Base-by-base conservation (phyloP, 1,140 invertebrate species). In the Gyrodactylus salaris region DNA sequence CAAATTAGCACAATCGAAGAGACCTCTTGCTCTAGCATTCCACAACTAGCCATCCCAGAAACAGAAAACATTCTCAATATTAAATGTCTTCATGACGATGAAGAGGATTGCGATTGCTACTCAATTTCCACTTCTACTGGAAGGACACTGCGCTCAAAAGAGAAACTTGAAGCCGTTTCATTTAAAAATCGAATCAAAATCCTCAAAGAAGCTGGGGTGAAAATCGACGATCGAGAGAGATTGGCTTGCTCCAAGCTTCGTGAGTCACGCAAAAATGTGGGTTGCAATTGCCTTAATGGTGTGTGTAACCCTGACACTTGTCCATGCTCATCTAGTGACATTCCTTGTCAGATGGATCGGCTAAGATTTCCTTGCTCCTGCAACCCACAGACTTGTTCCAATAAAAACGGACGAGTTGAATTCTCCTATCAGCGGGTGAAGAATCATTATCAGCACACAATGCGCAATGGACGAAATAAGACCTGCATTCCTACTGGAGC, bases 361-460 rank as follows among this genome's bases (percentile, higher is more conserved):
- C 83, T 90, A 68, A 91, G 89, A 77, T 97, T 96, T 80, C 93
- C 93, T 0, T 97, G 93, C 80, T 89, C 91, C 23, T 98, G 93
- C 81, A 87, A 88, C 0, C 86, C 88, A 75, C 91, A 95, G 77
- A 89, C 89, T 70, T 98, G 93, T 81, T 87, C 85, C 27, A 98
- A 98, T 80, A 86, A 86, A 1, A 86, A 86, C 72, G 93, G 93
- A 2, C 84, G 93, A 74, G 89, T 95, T 75, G 92, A 96, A 79
- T 96, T 96, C 77, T 94, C 96, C 81, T 90, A 91, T 0, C 86
- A 91, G 26, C 85, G 91, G 73, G 92, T 97, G 0, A 85, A 90
- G 72, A 94, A 89, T n/a, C 92, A 97, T 81, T 96, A 93, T 77
- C 91, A 94, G 76, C 90, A 95, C 77, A 96, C 92, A 16, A n/a